Percentiles rank a stretch among this genome's conserved stretches.
phyloP scores from a whole-genome alignment of 2,113 vertebrate genomes.

The Podilymbus podiceps region DNA sequence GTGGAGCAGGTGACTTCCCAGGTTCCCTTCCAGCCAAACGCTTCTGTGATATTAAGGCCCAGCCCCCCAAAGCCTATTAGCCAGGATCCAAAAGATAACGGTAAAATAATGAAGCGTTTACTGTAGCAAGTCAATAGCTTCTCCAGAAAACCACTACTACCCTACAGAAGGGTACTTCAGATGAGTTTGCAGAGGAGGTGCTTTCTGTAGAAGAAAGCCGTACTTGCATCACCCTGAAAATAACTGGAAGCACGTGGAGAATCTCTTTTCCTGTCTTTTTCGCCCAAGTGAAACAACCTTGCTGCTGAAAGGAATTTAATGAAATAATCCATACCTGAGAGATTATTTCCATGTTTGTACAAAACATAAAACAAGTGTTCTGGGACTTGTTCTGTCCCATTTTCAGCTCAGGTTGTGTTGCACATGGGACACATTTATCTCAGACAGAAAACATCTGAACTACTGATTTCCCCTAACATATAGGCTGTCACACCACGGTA shows the following conservation, averaged over 20 bases:
- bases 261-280: background rate
- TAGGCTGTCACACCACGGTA: background rate
- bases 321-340: background rate
- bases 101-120: background rate
- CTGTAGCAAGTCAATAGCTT: background rate
- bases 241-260: background rate
- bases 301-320: constrained; percentile 2
- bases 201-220: background rate
- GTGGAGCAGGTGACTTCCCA: background rate
- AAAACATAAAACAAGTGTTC: background rate
- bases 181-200: background rate
- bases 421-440: background rate
- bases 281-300: background rate
- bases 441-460: background rate
- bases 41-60: background rate
- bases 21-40: background rate
- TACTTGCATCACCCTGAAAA: background rate
- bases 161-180: background rate
- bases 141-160: background rate
- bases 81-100: background rate
- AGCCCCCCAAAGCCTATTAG: background rate
- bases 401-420: background rate
- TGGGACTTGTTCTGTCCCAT: background rate
- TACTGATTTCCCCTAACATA: background rate
- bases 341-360: background rate